Base-by-base conservation (phyloP, 2,888 invertebrate genomes). In the Drosophila birchii region DNA sequence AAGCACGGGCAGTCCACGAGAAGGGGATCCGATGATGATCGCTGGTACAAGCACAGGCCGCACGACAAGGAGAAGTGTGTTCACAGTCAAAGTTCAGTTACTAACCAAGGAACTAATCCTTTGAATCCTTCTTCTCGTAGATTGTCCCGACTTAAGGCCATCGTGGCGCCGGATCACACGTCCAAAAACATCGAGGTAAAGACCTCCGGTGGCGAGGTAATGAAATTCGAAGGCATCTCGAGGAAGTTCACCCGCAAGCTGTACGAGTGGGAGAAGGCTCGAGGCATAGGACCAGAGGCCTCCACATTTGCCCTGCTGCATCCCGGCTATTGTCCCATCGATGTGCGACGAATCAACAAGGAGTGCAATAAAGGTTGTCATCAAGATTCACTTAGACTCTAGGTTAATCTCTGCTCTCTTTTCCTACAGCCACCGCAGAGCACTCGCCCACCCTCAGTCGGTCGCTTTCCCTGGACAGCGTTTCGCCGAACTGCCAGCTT, bases 181-280 rank as follows among this genome's bases (percentile, higher is more conserved):
- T 94, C 94, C 76, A 95, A 95, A 87, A 96, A 97, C 91, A 95
- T 97, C 8, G 93, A 97, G 55, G 96, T 97, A 0, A 96, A 96
- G 89, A 97, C 97, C 0, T 95, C 97, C 0, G 96, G 95, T 0
- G 96, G 97, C 0, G 88, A 88, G 53, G 95, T 96, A 38, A 96
- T 97, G 91, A 95, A 96, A 90, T 97, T 97, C 89, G 95, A 97
- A 93, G 96, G 95, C 12, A 97, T 98, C 79, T 97, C 97, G 0
- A 94, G 97, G 49, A 97, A 97, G 80, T 98, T 98, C 92, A 97
- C 97, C 0, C 95, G 96, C 32, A 97, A 97, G 88, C 94, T 98
- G 0, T 97, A 97, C 91, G 97, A 98, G 91, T 98, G 98, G 98
- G 96, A 97, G 90, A 96, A 97, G 86, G 96, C 96, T n/a, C 94